A percentile compares a stretch with the other conserved stretches of the same genome.
phyloP scores from a whole-genome alignment of 2,113 vertebrate genomes.

The Limanda limanda region DNA sequence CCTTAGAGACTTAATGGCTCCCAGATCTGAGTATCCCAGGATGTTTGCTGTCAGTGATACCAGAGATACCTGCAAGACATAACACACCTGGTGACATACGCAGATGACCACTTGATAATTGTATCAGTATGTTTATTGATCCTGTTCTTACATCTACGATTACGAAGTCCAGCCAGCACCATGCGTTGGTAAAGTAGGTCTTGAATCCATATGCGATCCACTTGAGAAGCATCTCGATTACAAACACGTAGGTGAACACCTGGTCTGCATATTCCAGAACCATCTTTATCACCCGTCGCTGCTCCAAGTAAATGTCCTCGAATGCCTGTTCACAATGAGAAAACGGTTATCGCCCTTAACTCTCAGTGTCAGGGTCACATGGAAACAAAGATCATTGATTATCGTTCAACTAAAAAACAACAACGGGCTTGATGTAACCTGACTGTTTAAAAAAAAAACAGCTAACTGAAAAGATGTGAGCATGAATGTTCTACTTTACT shows the following conservation, averaged over 20 bases:
- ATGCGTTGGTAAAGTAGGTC: conserved; percentile 95
- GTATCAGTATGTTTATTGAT: not conserved
- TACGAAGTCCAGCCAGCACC: conserved; percentile 98
- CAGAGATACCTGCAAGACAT: conserved; percentile 88
- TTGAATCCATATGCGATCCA: conserved; percentile 96
- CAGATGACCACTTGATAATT: not conserved
- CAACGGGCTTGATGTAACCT: too few species aligned
- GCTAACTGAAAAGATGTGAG: too few species aligned
- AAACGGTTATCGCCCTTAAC: not conserved
- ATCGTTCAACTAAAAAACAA: too few species aligned
- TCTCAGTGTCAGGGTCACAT: too few species aligned
- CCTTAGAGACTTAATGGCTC: conserved; percentile 93
- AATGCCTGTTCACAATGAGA: conserved; percentile 86
- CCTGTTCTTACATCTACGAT: conserved; percentile 89
- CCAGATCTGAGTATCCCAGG: conserved; percentile 93
- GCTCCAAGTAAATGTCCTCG: conserved; percentile 94
- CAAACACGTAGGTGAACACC: conserved; percentile 93
- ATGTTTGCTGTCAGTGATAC: conserved; percentile 93
- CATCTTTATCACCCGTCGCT: conserved; percentile 86
- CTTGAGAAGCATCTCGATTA: conserved; percentile 97
- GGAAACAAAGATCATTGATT: too few species aligned
- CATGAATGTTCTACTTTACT: too few species aligned
- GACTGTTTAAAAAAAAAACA: too few species aligned
- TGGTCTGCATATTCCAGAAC: conserved; percentile 93
- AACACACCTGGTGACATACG: conserved; percentile 7